A percentile compares a stretch with the other conserved stretches of the same genome.
phyloP scores from a whole-genome alignment of 2,113 vertebrate genomes.

The Formicarius rufipectus region DNA sequence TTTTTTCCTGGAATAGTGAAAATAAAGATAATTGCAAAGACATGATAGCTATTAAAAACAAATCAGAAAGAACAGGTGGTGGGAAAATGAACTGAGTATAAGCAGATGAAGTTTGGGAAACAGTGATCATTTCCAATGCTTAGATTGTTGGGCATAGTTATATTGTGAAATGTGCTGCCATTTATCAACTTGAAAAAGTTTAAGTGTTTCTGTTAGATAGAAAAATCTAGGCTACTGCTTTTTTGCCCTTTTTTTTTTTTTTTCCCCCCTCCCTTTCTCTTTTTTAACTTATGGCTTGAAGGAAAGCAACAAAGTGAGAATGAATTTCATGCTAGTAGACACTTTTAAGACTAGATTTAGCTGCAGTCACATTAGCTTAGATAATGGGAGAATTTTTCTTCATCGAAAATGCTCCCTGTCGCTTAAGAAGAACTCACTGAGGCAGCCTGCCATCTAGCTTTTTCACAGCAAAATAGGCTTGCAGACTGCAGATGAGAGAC shows the following conservation, averaged over 20 bases:
- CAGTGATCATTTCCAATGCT: background rate
- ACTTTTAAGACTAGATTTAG: slow-evolving; percentile 78
- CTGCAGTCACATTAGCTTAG: slow-evolving; percentile 81
- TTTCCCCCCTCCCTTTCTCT: background rate
- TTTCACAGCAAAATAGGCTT: slow-evolving; percentile 83
- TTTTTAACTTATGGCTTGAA: slow-evolving; percentile 51
- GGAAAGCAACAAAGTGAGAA: slow-evolving; percentile 60
- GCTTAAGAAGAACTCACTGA: slow-evolving; percentile 80
- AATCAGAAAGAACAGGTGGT: background rate
- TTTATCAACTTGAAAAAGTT: slow-evolving; percentile 54
- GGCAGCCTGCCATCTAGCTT: slow-evolving; percentile 86
- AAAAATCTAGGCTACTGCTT: background rate
- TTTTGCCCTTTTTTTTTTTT: background rate
- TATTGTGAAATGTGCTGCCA: background rate
- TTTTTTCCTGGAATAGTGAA: background rate
- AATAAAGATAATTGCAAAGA: background rate
- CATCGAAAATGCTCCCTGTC: slow-evolving; percentile 81
- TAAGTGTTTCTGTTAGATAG: background rate
- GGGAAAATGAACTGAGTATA: background rate
- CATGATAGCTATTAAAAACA: background rate
- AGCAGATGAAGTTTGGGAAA: background rate
- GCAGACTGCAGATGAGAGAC: slow-evolving; percentile 85
- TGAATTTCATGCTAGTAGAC: slow-evolving; percentile 71
- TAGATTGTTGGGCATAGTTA: background rate
- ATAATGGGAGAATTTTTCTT: slow-evolving; percentile 82